These are phyloP conservation scores for Linnaemya vulpina DNA, from an alignment of 2,888 invertebrate species.

Conservation along the genomic window DNA sequence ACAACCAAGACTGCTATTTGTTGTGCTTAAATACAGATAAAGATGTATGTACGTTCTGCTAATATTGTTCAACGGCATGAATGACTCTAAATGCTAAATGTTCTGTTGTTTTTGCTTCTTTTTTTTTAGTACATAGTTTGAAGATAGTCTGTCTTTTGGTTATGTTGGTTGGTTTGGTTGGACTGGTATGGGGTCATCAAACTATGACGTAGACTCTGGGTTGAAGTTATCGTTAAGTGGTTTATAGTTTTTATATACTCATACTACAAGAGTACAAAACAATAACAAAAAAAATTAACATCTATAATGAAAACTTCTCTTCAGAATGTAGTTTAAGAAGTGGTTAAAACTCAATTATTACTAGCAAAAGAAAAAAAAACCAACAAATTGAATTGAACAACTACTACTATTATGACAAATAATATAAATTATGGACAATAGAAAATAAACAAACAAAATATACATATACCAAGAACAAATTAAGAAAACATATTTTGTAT, in stretches of 20 bases:
- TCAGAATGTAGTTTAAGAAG: constrained; percentile 61
- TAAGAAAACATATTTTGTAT: neutral
- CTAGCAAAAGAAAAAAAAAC: constrained; percentile 6
- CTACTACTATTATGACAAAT: constrained; percentile 30
- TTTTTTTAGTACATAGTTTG: constrained; percentile 20
- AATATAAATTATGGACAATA: constrained; percentile 24
- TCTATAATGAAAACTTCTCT: constrained; percentile 47
- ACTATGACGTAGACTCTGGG: constrained; percentile 58
- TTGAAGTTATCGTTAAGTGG: constrained; percentile 38
- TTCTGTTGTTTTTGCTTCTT: neutral
- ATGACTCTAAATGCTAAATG: constrained; percentile 41
- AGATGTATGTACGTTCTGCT: neutral
- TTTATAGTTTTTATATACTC: constrained; percentile 41
- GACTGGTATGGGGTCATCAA: constrained; percentile 64
- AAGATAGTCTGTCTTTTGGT: constrained; percentile 44
- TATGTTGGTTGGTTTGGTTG: constrained; percentile 19
- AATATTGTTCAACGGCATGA: constrained; percentile 52
- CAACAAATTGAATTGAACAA: constrained; percentile 48
- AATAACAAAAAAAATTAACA: constrained; percentile 33
- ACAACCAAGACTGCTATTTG: constrained; percentile 12
- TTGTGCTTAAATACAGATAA: neutral
- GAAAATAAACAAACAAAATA: neutral
- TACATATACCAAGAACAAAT: neutral
- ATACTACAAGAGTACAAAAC: constrained; percentile 27
- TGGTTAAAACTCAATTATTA: constrained; percentile 60